Conservation (phyloP, 1,140 invertebrate species). For the Eueides isabella region DNA sequence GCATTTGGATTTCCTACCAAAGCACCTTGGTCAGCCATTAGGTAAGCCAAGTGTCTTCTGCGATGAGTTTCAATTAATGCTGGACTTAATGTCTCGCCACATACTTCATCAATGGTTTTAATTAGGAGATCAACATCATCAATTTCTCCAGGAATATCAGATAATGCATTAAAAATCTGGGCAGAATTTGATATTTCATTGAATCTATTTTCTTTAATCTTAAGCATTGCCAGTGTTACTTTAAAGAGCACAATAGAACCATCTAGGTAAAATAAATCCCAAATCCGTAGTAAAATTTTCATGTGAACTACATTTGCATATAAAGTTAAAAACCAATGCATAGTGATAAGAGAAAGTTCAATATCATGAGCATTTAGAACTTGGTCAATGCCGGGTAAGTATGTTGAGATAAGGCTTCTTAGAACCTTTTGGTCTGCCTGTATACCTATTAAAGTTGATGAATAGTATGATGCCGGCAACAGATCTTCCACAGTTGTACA, state of each 20-base stretch:
- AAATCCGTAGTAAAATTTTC: constrained; percentile 96
- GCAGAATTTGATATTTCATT: constrained; percentile 94
- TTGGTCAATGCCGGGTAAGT: constrained; percentile 94
- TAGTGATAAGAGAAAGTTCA: constrained; percentile 96
- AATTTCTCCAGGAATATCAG: constrained; percentile 96
- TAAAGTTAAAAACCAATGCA: constrained; percentile 99
- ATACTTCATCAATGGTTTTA: constrained; percentile 81
- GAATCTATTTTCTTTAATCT: constrained; percentile 94
- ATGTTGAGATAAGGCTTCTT: constrained; percentile 93
- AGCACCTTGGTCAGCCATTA: constrained; percentile 98
- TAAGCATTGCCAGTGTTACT: constrained; percentile 96
- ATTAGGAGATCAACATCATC: constrained; percentile 91
- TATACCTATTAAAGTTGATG: constrained; percentile 95
- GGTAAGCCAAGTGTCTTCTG: constrained; percentile 94
- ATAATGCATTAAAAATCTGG: constrained; percentile 98
- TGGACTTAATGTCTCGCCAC: constrained; percentile 89
- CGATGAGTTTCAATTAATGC: constrained; percentile 95
- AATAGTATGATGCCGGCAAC: constrained; percentile 98
- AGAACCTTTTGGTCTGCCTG: constrained; percentile 97
- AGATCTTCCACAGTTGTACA: constrained; percentile 98
- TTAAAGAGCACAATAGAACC: constrained; percentile 98
- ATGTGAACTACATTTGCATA: constrained; percentile 99
- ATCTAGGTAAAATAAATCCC: constrained; percentile 98
- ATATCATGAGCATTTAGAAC: constrained; percentile 96
- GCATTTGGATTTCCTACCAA: constrained; percentile 95